Evolutionary conservation across 2,113 vertebrate species (phyloP), one percentile per base, ranked within the genome.

Genomic region (Anseranas semipalmata): DNA sequence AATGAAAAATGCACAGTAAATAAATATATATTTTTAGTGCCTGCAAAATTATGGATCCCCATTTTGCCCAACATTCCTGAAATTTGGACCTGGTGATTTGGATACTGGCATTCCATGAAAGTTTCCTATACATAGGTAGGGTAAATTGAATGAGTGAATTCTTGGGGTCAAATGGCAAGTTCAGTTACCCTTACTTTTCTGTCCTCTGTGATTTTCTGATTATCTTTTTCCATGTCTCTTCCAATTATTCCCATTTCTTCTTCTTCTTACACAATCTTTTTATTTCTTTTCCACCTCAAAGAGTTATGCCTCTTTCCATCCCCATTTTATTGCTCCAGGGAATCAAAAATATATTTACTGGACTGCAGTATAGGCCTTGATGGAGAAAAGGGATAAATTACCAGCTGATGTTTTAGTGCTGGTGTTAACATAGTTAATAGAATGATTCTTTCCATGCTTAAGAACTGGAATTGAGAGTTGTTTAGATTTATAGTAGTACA

Each of bases 81-180:
- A 27, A 43, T 67, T 5, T 25, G 4, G 16, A 21, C 2, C 0
- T 10, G 2, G 4, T 16, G 39, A 56, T 58, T 46, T 9, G 13
- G 22, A 43, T 70, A 39, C 6, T 43, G 39, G 2, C 9, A 37
- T 79, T 79, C 16, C 4, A 25, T 67, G 22, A 30, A 50, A 35
- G 12, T 24, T 75, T 75, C 52, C 52, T 67, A 14, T 9, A 27
- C 4, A 30, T 0, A 0, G 15, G 15, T 74, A 7, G 25, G 84
- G 62, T 75, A 30, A 90, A 71, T 8, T 56, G 20, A 66, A 66
- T 52, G 1, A 81, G 35, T 33, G 12, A 48, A 55, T 55, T 22
- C 11, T 75, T 63, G 16, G 14, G 79, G 28, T 4, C 20, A 85
- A 82, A 71, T 19, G 3, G n/a, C 8, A 22, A 75, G 20, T 66